Conservation (phyloP, 1,140 invertebrate species). For the Aphelenchoides fujianensis region DNA sequence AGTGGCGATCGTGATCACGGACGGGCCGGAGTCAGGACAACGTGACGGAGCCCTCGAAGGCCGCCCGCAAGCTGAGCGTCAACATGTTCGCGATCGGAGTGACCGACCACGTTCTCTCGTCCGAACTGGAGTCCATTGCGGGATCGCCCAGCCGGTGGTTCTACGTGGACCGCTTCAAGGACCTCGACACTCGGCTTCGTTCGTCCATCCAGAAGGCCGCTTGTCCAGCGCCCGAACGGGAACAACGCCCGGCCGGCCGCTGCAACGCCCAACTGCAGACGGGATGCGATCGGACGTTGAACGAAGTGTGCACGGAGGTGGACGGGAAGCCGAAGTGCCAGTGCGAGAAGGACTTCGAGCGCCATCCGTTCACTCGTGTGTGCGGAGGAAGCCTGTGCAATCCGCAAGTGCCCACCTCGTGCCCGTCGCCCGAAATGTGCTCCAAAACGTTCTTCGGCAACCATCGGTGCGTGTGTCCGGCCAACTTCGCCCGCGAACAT, state of each 20-base stretch:
- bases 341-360: constrained; percentile 53
- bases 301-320: constrained; percentile 53
- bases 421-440: constrained; percentile 57
- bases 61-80: constrained; percentile 50
- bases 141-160: constrained; percentile 62
- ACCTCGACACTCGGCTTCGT: constrained; percentile 59
- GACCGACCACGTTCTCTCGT: constrained; percentile 60
- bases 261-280: constrained; percentile 59
- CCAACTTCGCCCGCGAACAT: constrained; percentile 47
- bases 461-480: constrained; percentile 56
- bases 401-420: constrained; percentile 59
- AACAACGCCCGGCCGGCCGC: constrained; percentile 23
- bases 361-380: constrained; percentile 58
- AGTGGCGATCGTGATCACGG: constrained; percentile 61
- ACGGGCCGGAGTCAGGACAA: constrained; percentile 61
- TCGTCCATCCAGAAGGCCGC: constrained; percentile 60
- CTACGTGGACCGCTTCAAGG: constrained; percentile 62
- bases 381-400: constrained; percentile 61
- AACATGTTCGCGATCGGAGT: constrained; percentile 62
- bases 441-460: constrained; percentile 48
- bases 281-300: constrained; percentile 57
- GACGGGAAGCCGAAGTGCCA: constrained; percentile 47
- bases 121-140: constrained; percentile 58
- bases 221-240: constrained; percentile 48
- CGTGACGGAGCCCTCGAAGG: constrained; percentile 58